Evolutionary conservation across 1,140 invertebrate species (phyloP).

Genomic region (Probaryconus sp.): DNA sequence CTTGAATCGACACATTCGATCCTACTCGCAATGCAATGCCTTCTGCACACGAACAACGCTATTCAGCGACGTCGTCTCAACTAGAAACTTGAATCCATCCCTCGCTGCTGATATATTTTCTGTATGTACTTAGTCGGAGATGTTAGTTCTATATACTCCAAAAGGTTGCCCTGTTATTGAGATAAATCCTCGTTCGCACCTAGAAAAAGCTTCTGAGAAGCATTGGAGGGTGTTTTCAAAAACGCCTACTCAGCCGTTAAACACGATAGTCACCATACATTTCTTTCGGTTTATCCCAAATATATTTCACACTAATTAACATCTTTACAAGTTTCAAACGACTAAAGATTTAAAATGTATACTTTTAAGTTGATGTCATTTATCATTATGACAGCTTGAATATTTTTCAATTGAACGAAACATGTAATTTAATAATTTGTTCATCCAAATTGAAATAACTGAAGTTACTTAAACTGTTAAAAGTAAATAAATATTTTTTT

Average conservation of each 20-base stretch:
- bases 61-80: conserved; percentile 55
- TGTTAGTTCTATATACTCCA: conserved; percentile 5
- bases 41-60: conserved; percentile 59
- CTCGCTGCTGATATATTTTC: conserved; percentile 57
- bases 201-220: conserved; percentile 31
- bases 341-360: too few species aligned
- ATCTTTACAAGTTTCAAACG: too few species aligned
- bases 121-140: conserved; percentile 49
- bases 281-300: not conserved
- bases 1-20: conserved; percentile 52
- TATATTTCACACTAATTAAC: too few species aligned
- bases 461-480: too few species aligned
- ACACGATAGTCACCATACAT: conserved; percentile 10
- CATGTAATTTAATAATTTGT: too few species aligned
- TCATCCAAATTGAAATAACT: too few species aligned
- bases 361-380: too few species aligned
- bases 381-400: too few species aligned
- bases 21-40: conserved; percentile 52
- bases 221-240: conserved; percentile 35
- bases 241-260: conserved; percentile 17
- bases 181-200: conserved; percentile 46
- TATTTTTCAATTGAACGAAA: too few species aligned
- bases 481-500: too few species aligned
- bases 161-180: conserved; percentile 45
- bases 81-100: conserved; percentile 37